Percentiles rank a stretch among this genome's conserved stretches.
Evolutionary conservation across 2,888 invertebrate genomes (phyloP).

Genomic region (Molorchus minor): DNA sequence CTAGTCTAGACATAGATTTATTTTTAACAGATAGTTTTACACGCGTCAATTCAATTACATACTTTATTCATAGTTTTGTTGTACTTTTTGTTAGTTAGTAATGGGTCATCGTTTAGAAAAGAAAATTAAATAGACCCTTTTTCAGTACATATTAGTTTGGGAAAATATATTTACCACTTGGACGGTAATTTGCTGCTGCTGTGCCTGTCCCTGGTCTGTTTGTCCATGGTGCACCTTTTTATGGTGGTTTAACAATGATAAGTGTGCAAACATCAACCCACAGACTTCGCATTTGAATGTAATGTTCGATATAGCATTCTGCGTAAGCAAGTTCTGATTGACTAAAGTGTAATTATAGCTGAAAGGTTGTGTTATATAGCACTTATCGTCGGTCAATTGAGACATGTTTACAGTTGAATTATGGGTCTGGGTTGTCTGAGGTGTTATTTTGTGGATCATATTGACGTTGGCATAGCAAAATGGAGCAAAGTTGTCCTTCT

Average conservation of each 20-base stretch:
- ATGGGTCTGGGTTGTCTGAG: constrained; percentile 53
- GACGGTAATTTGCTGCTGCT: constrained; percentile 58
- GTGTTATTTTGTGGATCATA: constrained; percentile 72
- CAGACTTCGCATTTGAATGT: constrained; percentile 91
- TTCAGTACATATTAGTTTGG: no score
- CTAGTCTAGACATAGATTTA: no score
- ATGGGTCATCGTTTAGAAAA: no score
- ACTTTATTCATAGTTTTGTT: no score
- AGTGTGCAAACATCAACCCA: constrained; percentile 84
- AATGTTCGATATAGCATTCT: constrained; percentile 81
- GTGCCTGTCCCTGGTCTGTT: constrained; percentile 63
- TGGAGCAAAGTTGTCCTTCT: constrained; percentile 70
- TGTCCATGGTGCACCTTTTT: constrained; percentile 81
- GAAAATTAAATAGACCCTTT: no score
- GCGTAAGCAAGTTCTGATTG: constrained; percentile 86
- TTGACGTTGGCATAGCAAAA: constrained; percentile 77
- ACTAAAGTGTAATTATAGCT: constrained; percentile 82
- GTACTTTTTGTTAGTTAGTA: no score
- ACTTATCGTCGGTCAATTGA: constrained; percentile 75
- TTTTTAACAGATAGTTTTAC: no score
- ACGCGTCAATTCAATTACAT: no score
- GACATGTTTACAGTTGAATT: constrained; percentile 73
- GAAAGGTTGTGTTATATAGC: constrained; percentile 79
- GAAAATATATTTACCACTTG: no score
- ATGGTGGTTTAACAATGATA: constrained; percentile 84